phyloP scores from a whole-genome alignment of 2,797 vertebrate genomes.

The Xyrichtys novacula region DNA sequence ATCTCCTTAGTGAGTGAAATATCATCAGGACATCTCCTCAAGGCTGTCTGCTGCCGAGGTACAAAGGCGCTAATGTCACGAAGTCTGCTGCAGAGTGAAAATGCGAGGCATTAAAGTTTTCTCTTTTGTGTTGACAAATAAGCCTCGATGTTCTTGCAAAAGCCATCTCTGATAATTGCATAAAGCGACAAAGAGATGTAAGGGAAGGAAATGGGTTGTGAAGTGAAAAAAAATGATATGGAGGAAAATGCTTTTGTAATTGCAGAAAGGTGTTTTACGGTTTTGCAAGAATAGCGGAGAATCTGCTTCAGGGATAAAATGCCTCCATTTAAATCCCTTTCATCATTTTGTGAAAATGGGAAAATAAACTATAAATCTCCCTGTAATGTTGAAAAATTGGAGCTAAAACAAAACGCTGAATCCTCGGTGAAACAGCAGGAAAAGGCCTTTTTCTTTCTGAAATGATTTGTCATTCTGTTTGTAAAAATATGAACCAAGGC shows the following conservation, averaged over 20 bases:
- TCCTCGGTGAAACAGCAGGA: slow-evolving; percentile 9
- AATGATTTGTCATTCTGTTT: neutral
- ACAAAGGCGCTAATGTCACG: slow-evolving; percentile 21
- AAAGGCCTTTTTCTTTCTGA: neutral
- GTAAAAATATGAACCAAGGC: slow-evolving; percentile 7
- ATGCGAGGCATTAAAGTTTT: slow-evolving; percentile 11
- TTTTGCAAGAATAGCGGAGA: slow-evolving; percentile 33
- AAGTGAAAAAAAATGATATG: slow-evolving; percentile 33
- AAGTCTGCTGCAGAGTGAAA: slow-evolving; percentile 19
- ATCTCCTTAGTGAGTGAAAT: slow-evolving; percentile 51
- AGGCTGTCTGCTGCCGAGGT: slow-evolving; percentile 10
- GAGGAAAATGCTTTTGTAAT: slow-evolving; percentile 56
- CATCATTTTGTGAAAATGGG: slow-evolving; percentile 45
- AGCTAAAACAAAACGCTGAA: slow-evolving; percentile 29
- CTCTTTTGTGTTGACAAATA: slow-evolving; percentile 24
- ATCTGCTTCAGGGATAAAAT: slow-evolving; percentile 46
- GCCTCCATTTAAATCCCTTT: slow-evolving; percentile 46
- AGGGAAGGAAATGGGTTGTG: slow-evolving; percentile 35
- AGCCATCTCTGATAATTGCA: slow-evolving; percentile 57
- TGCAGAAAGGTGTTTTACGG: slow-evolving; percentile 47
- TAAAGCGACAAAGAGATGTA: slow-evolving; percentile 46
- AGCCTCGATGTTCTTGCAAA: slow-evolving; percentile 16
- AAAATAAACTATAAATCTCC: slow-evolving; percentile 51
- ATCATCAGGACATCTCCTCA: slow-evolving; percentile 19
- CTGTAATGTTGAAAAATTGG: slow-evolving; percentile 17